Percentiles rank a stretch among this genome's conserved stretches.
Evolutionary conservation across 2,113 vertebrate genomes (phyloP).

Genomic region (Dasypus novemcinctus): DNA sequence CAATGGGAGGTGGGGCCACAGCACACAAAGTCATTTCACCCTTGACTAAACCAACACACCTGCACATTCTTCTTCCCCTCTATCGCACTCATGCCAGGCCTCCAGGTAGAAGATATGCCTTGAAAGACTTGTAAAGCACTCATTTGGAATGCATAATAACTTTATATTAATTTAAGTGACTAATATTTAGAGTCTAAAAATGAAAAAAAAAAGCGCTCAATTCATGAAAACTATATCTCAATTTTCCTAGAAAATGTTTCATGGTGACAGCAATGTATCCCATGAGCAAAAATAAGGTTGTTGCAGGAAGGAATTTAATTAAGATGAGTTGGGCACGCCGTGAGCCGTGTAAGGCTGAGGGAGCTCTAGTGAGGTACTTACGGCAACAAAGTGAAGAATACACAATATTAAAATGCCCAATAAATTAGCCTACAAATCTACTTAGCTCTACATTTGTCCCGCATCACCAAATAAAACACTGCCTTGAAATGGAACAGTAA

Average conservation of each 20-base stretch:
- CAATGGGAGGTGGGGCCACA: background rate
- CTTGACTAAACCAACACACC: background rate
- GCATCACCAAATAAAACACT: conserved; percentile 34
- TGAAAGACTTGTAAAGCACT: conserved; percentile 31
- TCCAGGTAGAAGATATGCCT: background rate
- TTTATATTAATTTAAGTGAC: conserved; percentile 53
- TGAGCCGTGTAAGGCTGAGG: background rate
- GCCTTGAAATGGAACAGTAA: conserved; percentile 22
- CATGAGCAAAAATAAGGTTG: conserved; percentile 43
- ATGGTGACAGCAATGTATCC: conserved; percentile 13
- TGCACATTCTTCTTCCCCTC: background rate
- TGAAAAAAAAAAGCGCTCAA: background rate
- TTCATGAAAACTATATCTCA: conserved; percentile 39
- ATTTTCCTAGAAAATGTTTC: conserved; percentile 52
- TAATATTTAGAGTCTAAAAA: conserved; percentile 16
- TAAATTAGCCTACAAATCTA: conserved; percentile 37
- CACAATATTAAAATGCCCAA: conserved; percentile 9
- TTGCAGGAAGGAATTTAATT: conserved; percentile 62
- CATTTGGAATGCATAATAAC: conserved; percentile 44
- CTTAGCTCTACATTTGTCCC: conserved; percentile 11
- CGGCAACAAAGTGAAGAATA: background rate
- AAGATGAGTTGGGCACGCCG: conserved; percentile 52
- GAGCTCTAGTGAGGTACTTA: background rate
- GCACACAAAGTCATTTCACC: conserved; percentile 27
- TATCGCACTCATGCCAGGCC: background rate